A percentile compares a stretch with the other conserved stretches of the same genome.
These are phyloP conservation scores for Trochalopteron elliotii DNA, from an alignment of 2,113 vertebrate species.

Conservation along the genomic window DNA sequence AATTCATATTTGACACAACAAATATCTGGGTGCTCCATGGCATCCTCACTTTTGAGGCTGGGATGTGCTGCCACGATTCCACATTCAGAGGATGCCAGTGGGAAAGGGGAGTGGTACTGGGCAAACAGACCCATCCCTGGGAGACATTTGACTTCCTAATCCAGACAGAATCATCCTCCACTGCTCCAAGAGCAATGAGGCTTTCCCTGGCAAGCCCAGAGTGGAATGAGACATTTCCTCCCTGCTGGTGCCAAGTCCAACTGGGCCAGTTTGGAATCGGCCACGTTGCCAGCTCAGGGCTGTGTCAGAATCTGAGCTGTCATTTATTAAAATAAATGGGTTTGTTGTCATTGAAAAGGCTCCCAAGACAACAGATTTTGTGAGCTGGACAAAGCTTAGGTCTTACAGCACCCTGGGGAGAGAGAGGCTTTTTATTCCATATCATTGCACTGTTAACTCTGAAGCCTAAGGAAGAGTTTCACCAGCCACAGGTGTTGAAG, in stretches of 20 bases:
- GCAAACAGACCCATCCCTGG: neutral
- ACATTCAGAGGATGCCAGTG: neutral
- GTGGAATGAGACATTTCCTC: conserved; percentile 55
- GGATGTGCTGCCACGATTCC: neutral
- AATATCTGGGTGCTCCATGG: neutral
- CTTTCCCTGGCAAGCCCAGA: conserved; percentile 7
- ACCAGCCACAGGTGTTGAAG: neutral
- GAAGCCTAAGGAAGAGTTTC: neutral
- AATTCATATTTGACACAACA: neutral
- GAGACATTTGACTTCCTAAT: neutral
- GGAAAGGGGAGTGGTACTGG: neutral
- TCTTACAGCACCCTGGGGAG: neutral
- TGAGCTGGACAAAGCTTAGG: neutral
- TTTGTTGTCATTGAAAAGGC: conserved; percentile 6
- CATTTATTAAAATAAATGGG: conserved; percentile 12
- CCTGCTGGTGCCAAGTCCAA: conserved; percentile 38
- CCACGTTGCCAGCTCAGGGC: conserved; percentile 12
- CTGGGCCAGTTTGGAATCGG: conserved; percentile 27
- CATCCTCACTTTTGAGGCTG: neutral
- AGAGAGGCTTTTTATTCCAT: neutral
- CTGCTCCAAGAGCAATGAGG: neutral
- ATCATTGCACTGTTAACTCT: neutral
- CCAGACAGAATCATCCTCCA: neutral
- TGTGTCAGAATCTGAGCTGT: conserved; percentile 21
- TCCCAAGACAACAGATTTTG: neutral